A percentile compares a stretch with the other conserved stretches of the same genome.
Evolutionary conservation across 2,113 vertebrate genomes (phyloP).

Genomic region (Mastomys natalensis): DNA sequence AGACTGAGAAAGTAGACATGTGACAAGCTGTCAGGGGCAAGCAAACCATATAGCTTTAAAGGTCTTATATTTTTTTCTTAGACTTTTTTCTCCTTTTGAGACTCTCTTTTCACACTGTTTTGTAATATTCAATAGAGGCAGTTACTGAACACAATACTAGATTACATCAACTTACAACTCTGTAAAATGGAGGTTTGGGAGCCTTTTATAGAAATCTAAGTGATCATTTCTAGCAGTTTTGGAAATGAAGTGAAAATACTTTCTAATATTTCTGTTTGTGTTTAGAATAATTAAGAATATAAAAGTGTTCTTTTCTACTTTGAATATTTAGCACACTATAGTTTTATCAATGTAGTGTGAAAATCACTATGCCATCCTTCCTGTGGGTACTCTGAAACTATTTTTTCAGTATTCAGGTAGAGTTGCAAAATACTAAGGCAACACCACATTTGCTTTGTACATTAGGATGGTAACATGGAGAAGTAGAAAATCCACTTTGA

Average conservation of each 20-base stretch:
- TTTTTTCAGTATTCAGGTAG: slow-evolving; percentile 53
- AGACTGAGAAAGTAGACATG: background rate
- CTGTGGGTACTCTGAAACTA: slow-evolving; percentile 14
- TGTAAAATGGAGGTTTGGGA: slow-evolving; percentile 67
- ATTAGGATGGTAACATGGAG: background rate
- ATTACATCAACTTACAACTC: slow-evolving; percentile 73
- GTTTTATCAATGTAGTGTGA: slow-evolving; percentile 68
- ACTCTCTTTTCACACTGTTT: slow-evolving; percentile 60
- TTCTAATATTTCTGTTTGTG: slow-evolving; percentile 59
- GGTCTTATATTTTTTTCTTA: background rate
- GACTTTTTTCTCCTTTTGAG: background rate
- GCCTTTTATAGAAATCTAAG: slow-evolving; percentile 64
- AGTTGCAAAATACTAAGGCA: background rate
- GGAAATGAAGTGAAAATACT: slow-evolving; percentile 71
- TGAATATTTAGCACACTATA: slow-evolving; percentile 65
- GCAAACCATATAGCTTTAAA: background rate
- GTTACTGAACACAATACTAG: slow-evolving; percentile 32
- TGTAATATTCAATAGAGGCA: slow-evolving; percentile 44
- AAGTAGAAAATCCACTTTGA: background rate
- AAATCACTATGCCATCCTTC: slow-evolving; percentile 63
- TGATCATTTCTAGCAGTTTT: slow-evolving; percentile 68
- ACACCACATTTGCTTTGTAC: background rate
- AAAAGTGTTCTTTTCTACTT: slow-evolving; percentile 77
- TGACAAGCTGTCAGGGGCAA: background rate
- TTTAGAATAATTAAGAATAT: slow-evolving; percentile 76